Percentiles rank a stretch among this genome's conserved stretches.
Evolutionary conservation across 2,113 vertebrate species (phyloP).

Genomic region (Todiramphus saurophagus): DNA sequence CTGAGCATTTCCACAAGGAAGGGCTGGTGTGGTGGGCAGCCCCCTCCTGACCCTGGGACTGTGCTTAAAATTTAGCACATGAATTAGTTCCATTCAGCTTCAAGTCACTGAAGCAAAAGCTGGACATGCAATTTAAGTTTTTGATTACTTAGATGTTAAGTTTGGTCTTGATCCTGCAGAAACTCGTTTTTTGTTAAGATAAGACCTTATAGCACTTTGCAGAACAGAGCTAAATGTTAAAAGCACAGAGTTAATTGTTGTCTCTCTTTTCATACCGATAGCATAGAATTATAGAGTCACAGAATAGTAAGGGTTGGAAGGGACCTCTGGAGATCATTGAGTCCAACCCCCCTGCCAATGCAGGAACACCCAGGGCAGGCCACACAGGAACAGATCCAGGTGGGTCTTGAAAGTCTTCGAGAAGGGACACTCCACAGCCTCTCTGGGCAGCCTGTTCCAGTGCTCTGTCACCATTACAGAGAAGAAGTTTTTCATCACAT

Average conservation of each 20-base stretch:
- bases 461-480: no score
- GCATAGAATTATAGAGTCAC: no score
- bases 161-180: neutral
- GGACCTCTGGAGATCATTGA: no score
- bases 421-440: no score
- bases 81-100: neutral
- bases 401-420: no score
- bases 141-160: neutral
- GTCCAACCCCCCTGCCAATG: no score
- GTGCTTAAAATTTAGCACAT: neutral
- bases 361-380: no score
- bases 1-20: neutral
- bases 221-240: neutral
- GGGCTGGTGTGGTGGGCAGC: neutral
- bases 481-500: no score
- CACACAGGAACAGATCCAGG: no score
- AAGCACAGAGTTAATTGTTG: neutral
- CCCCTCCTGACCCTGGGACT: fast-evolving
- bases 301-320: no score
- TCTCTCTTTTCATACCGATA: neutral
- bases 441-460: no score
- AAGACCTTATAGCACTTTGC: neutral
- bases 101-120: neutral
- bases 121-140: neutral
- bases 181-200: neutral